A percentile compares a stretch with the other conserved stretches of the same genome.
phyloP scores from a whole-genome alignment of 2,113 vertebrate species.

The Pogona vitticeps region DNA sequence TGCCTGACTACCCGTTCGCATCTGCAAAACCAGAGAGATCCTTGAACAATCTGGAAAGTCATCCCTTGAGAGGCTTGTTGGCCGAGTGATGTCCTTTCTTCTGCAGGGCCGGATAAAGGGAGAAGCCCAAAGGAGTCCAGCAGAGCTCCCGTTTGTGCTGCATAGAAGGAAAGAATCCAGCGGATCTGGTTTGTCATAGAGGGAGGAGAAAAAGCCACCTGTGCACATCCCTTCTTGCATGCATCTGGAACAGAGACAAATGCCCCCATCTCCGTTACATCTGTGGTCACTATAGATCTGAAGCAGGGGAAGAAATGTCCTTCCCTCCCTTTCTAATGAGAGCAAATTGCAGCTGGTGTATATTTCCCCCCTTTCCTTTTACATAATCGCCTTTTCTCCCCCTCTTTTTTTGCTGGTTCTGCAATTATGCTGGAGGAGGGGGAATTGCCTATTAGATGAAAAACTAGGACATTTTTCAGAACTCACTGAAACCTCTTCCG shows the following conservation, averaged over 20 bases:
- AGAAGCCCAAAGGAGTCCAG: not conserved
- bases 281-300: not conserved
- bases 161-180: not conserved
- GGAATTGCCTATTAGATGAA: constrained; percentile 64
- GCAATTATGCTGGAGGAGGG: constrained; percentile 67
- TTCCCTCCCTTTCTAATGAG: constrained; percentile 52
- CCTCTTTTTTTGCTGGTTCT: constrained; percentile 68
- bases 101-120: not conserved
- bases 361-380: constrained; percentile 63
- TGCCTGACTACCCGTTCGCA: not conserved
- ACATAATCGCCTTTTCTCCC: constrained; percentile 57
- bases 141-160: not conserved
- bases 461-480: constrained; percentile 63
- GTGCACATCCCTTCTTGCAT: not conserved
- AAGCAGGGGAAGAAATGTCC: not conserved
- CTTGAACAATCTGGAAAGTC: not conserved
- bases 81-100: not conserved
- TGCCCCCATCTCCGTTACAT: not conserved
- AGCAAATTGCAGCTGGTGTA: constrained; percentile 63
- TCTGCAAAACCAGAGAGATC: not conserved
- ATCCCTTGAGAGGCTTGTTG: not conserved
- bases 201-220: not conserved
- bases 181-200: not conserved
- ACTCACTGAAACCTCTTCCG: constrained; percentile 58
- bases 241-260: not conserved